These are phyloP conservation scores for Mormyrus proboscirostris DNA, from an alignment of 2,797 vertebrate species.

Conservation along the genomic window DNA sequence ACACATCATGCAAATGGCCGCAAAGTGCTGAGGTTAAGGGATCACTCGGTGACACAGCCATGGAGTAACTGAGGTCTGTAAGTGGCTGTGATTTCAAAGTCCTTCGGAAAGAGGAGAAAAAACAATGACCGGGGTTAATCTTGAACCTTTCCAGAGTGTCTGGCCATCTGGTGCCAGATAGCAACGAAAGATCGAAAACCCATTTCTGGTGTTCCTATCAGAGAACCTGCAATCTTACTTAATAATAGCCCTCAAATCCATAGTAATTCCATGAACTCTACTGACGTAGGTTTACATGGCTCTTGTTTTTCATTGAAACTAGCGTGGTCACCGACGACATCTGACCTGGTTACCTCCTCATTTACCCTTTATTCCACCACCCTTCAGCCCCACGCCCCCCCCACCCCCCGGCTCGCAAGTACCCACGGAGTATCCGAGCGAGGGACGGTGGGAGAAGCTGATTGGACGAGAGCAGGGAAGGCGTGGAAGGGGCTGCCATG, in stretches of 20 bases:
- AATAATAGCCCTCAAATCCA: not conserved
- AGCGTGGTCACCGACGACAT: not conserved
- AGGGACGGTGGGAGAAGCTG: constrained; percentile 32
- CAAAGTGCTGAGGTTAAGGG: not conserved
- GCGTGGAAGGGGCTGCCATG: constrained; percentile 18
- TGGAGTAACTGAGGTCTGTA: not conserved
- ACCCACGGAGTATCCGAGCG: constrained; percentile 50
- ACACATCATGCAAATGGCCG: not conserved
- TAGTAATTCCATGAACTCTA: not conserved
- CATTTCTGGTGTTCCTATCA: not conserved
- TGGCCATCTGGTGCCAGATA: not conserved
- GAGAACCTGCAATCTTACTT: not conserved
- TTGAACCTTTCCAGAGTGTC: not conserved
- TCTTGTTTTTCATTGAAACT: constrained; percentile 21
- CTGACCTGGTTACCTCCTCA: not conserved
- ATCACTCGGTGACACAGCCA: not conserved
- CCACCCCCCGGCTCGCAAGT: constrained; percentile 53
- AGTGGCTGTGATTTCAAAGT: not conserved
- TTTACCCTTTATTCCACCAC: constrained; percentile 16
- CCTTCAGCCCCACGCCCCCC: not conserved
- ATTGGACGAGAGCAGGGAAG: constrained; percentile 49
- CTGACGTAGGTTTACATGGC: constrained; percentile 35
- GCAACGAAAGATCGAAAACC: not conserved
- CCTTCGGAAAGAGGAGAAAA: not conserved
- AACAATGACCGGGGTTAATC: not conserved